Evolutionary conservation across 2,888 invertebrate species (phyloP), one percentile per base, ranked within the genome.

Genomic region (Amphipoea lucens): DNA sequence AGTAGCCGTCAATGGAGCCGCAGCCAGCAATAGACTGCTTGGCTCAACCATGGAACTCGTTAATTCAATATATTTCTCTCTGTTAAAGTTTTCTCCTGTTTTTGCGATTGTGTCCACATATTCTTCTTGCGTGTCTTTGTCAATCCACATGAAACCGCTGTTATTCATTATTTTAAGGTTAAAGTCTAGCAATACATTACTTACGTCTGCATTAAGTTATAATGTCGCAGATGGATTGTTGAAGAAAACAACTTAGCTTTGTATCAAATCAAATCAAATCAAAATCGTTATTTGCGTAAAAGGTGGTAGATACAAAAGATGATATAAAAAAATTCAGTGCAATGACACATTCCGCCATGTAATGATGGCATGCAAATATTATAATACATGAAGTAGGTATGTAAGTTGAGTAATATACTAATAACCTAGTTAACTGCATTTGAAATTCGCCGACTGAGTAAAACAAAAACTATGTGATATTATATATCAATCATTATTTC

Each of bases 1-100:
- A 2, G 42, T 54, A 12, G 40, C 9, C 0, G 96, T 97, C 0
- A 96, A 95, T 2, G 93, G 87, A 17, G 80, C 65, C 20, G 78
- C 78, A 42, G 87, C 88, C 40, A 92, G 76, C 12, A 76, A 7
- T 62, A 69, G 51, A 20, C 63, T 74, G 5, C 66, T 76, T 20
- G 87, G 87, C 11, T 40, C 74, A 20, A 65, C 20, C 14, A 82
- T 6, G 5, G 23, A 0, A 0, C 14, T 40, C 1, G 70, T 5
- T 4, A 54, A 12, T 66, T n/a, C 23, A 45, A 4, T 42, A 60
- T 36, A 60, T 54, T 74, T 78, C 29, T 79, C 69, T 40, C 9
- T 65, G 23, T 83, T 62, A 17, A 86, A 54, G 11, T 77, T 20
- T 65, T 66, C 57, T 63, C 65, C 63, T 11, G 48, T 69, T 20